Evolutionary conservation across 2,797 vertebrate species (phyloP).

Genomic region (Malacoraja senta): DNA sequence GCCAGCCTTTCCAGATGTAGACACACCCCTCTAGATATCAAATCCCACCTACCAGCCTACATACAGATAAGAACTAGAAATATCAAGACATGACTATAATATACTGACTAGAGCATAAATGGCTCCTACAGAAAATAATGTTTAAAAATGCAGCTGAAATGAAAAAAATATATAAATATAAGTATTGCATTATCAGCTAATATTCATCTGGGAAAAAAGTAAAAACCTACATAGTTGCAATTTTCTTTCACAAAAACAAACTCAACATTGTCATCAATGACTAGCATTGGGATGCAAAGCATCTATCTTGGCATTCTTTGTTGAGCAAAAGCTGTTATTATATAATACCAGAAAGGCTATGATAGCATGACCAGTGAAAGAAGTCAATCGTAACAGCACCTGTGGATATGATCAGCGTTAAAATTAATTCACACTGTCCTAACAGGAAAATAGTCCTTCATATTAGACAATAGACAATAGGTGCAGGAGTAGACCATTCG

Average conservation of each 20-base stretch:
- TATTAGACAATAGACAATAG: neutral
- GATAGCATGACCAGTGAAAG: neutral
- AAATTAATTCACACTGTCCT: neutral
- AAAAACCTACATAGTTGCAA: neutral
- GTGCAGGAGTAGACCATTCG: too few relatives aligned
- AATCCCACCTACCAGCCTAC: too few relatives aligned
- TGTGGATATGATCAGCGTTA: neutral
- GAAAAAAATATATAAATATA: neutral
- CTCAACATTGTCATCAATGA: neutral
- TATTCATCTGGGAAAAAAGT: neutral
- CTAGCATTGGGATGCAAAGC: neutral
- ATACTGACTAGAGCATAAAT: too few relatives aligned
- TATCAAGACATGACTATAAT: too few relatives aligned
- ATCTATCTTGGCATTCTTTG: neutral
- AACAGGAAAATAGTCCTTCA: neutral
- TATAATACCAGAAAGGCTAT: neutral
- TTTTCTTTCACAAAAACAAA: neutral
- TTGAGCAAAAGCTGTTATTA: too few relatives aligned
- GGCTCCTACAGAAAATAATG: neutral
- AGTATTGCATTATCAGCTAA: neutral
- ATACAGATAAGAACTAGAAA: too few relatives aligned
- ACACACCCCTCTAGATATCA: too few relatives aligned
- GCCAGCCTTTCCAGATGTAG: too few relatives aligned
- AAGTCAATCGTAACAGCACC: neutral
- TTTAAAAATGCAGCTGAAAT: neutral